Evolutionary conservation across 1,140 invertebrate genomes (phyloP).

Genomic region (Luehdorfia chinensis): DNA sequence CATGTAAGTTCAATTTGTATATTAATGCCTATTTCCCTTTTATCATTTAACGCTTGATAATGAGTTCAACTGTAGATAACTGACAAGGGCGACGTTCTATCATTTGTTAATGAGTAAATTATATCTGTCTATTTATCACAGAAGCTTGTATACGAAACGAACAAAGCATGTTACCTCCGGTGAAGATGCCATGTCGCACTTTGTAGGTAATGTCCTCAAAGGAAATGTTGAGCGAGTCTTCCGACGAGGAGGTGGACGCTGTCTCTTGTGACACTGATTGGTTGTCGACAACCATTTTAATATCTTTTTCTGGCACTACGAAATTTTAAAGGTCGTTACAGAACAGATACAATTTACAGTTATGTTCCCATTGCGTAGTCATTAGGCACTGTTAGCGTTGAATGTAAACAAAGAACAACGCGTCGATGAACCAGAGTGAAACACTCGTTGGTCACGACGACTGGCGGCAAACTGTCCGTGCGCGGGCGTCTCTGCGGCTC

Average conservation of each 20-base stretch:
- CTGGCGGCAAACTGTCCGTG: constrained; percentile 27
- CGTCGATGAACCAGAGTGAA: constrained; percentile 23
- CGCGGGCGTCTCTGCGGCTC: constrained; percentile 27
- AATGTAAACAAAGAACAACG: constrained; percentile 51
- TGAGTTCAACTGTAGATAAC: constrained; percentile 33
- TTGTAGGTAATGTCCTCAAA: constrained; percentile 57
- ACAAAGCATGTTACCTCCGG: constrained; percentile 39
- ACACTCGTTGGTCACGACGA: constrained; percentile 31
- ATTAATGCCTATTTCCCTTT: constrained; percentile 20
- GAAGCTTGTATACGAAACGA: constrained; percentile 13
- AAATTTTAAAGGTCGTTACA: constrained; percentile 23
- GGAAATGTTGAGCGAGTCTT: constrained; percentile 59
- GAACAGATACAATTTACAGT: constrained; percentile 37
- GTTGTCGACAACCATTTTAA: constrained; percentile 51
- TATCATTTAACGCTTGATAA: constrained; percentile 35
- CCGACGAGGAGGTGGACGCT: constrained; percentile 50
- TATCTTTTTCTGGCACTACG: constrained; percentile 33
- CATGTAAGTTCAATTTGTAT: constrained; percentile 10
- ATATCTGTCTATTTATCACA: constrained; percentile 22
- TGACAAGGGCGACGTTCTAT: constrained; percentile 18
- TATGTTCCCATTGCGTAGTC: constrained; percentile 44
- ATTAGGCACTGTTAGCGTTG: constrained; percentile 42
- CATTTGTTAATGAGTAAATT: constrained; percentile 26
- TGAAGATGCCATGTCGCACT: constrained; percentile 47
- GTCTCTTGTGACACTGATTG: constrained; percentile 55